Conservation (phyloP, 2,888 invertebrate genomes). For the Petrolisthes manimaculis region DNA sequence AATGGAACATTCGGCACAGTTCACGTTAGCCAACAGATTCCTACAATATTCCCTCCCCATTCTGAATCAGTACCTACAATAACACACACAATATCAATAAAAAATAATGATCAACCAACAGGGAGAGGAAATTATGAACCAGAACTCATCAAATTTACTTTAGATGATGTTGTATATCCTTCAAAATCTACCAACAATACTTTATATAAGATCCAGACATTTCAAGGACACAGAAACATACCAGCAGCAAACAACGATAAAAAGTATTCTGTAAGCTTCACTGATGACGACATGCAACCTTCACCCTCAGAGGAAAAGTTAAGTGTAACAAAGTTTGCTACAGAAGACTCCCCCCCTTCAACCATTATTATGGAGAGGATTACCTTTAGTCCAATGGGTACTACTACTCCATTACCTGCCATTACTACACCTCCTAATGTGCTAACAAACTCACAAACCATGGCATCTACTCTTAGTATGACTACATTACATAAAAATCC, state of each 20-base stretch:
- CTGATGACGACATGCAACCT: slow-evolving; percentile 31
- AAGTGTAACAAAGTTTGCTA: slow-evolving; percentile 15
- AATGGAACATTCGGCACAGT: too few species aligned
- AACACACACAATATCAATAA: too few species aligned
- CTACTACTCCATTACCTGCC: not conserved
- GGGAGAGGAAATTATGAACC: not conserved
- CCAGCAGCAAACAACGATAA: not conserved
- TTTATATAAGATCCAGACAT: too few species aligned
- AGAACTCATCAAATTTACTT: slow-evolving; percentile 44
- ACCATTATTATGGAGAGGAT: slow-evolving; percentile 25
- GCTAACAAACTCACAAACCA: not conserved
- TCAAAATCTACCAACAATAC: too few species aligned
- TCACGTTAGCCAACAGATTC: too few species aligned
- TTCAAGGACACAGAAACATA: too few species aligned
- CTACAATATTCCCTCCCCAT: too few species aligned
- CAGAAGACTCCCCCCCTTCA: slow-evolving; percentile 1
- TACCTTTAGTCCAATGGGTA: slow-evolving; percentile 2
- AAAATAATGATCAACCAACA: too few species aligned
- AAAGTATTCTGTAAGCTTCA: not conserved
- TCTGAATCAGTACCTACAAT: too few species aligned
- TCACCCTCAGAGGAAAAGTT: slow-evolving; percentile 35
- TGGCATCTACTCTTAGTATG: not conserved
- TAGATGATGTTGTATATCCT: slow-evolving; percentile 35
- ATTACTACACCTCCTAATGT: not conserved
- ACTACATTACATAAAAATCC: not conserved